phyloP scores from a whole-genome alignment of 2,113 vertebrate genomes.

The Corythoichthys haematopterus region DNA sequence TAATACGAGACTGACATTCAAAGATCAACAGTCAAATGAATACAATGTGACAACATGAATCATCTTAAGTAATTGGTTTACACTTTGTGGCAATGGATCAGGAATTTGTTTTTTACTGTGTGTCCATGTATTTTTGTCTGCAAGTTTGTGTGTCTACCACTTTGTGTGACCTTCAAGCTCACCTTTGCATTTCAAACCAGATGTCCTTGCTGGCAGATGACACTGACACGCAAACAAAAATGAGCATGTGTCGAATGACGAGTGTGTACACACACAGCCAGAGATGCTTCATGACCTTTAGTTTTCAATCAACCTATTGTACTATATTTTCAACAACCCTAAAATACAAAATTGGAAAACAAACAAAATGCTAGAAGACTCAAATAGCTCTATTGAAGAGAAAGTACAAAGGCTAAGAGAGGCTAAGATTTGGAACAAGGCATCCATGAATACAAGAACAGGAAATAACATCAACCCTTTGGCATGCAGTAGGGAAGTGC shows the following conservation, averaged over 20 bases:
- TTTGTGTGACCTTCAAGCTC: conserved; percentile 34
- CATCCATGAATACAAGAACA: conserved; percentile 29
- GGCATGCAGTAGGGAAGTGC: conserved; percentile 54
- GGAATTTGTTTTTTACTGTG: background rate
- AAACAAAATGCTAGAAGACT: background rate
- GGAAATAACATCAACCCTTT: conserved; percentile 60
- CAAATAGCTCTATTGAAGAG: background rate
- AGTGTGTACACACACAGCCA: conserved; percentile 21
- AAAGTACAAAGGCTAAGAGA: background rate
- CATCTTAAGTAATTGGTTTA: background rate
- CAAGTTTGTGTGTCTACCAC: conserved; percentile 7
- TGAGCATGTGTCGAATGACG: conserved; percentile 52
- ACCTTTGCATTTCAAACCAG: conserved; percentile 55
- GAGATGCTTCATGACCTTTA: background rate
- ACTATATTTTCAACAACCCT: background rate
- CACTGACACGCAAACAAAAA: conserved; percentile 45
- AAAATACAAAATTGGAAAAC: background rate
- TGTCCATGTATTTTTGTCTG: background rate
- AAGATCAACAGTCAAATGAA: background rate
- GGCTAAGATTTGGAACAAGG: conserved; percentile 11
- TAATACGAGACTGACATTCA: background rate
- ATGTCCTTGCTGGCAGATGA: conserved; percentile 56
- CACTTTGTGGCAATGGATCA: background rate
- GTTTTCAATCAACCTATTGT: background rate
- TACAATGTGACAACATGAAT: background rate